Base-by-base conservation (phyloP, 2,888 invertebrate species). In the Elegia similella region DNA sequence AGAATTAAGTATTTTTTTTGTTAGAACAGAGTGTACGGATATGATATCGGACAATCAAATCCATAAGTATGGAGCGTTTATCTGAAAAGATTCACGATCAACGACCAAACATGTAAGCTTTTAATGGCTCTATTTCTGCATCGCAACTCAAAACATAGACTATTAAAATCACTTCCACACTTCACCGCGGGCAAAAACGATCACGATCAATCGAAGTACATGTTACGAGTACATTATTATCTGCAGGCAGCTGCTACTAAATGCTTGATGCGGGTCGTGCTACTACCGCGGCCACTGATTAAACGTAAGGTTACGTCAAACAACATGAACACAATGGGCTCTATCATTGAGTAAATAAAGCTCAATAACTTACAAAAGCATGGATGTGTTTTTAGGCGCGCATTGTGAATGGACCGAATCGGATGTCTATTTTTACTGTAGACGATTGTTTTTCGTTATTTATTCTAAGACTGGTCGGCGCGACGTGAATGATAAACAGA, bases 181-280 rank as follows among this genome's bases (percentile, higher is more conserved):
- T 32, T 32, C 7, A 30, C 54, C 12, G 30, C 54, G 54, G 43
- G 30, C 17, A 34, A 55, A 52, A 53, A 43, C 44, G 42, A 42
- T 32, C 44, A 15, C 17, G 32, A 54, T 55, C 32, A 55, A 43
- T 55, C 54, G 32, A 34, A 46, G 32, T 52, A 29, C 16, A 44
- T 16, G 44, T 17, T 55, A 55, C 44, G 44, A 52, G 30, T 42
- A 46, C 52, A 52, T 52, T 59, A 57, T 58, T 64, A 64, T 64
- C 61, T 48, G 58, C 52, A 34, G 57, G 57, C 64, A 65, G 66
- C 66, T 65, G 66, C 60, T 34, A 42, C 52, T 55, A 38, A 55
- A 44, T 54, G 43, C 34, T 38, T n/a, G 16, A 62, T 62, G 62
- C 62, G 59, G 62, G 62, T 48, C 52, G 56, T 57, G 59, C 59